Percentiles rank a stretch among this genome's conserved stretches.
Conservation (phyloP, 1,140 invertebrate species). For the Calephelis virginiensis region DNA sequence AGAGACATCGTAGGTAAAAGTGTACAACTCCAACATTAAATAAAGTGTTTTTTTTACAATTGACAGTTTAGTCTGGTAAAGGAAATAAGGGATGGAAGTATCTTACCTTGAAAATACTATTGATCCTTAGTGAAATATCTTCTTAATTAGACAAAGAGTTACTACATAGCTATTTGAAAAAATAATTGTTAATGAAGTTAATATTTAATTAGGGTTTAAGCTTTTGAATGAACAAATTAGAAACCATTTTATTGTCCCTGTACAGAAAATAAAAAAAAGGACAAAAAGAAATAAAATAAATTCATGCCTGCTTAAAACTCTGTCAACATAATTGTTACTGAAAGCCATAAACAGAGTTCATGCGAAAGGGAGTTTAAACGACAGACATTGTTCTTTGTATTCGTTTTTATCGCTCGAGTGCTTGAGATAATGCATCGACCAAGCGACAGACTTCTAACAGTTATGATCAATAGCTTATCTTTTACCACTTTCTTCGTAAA, state of each 20-base stretch:
- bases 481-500: conserved; percentile 65
- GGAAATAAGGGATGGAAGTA: too few species aligned
- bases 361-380: conserved; percentile 57
- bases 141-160: too few species aligned
- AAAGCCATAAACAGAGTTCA: conserved; percentile 24
- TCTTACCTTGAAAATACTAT: too few species aligned
- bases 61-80: too few species aligned
- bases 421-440: conserved; percentile 64
- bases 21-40: conserved; percentile 4
- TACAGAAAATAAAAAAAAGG: not conserved
- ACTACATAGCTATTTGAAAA: too few species aligned
- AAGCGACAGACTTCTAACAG: conserved; percentile 48
- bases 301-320: not conserved
- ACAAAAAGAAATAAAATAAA: not conserved
- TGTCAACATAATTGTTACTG: conserved; percentile 19
- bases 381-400: conserved; percentile 74
- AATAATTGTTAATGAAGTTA: too few species aligned
- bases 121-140: too few species aligned
- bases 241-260: too few species aligned
- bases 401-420: conserved; percentile 71
- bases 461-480: conserved; percentile 52
- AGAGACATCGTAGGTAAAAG: not conserved
- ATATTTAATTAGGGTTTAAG: too few species aligned
- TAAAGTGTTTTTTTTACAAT: not conserved
- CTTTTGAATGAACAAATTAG: too few species aligned